These are phyloP conservation scores for Sciurus carolinensis DNA, from an alignment of 2,797 vertebrate genomes.

Conservation along the genomic window DNA sequence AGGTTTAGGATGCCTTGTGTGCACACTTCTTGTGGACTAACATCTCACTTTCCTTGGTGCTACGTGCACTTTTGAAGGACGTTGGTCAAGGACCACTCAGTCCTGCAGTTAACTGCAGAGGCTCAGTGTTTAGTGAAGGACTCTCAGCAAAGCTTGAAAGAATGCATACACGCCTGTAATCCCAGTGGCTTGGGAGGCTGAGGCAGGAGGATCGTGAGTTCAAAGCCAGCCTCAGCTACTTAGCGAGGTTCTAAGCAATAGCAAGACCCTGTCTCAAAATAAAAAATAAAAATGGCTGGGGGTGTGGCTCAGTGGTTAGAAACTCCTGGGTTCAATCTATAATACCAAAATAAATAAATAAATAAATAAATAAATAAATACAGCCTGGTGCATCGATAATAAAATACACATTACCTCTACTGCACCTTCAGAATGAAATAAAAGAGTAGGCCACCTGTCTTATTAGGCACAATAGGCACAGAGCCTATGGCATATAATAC, in stretches of 20 bases:
- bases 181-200: too few relatives aligned
- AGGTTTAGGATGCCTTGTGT: background rate
- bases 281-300: too few relatives aligned
- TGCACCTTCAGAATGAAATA: background rate
- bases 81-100: background rate
- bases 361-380: too few relatives aligned
- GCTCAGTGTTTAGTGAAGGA: background rate
- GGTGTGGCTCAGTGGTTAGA: too few relatives aligned
- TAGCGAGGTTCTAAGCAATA: too few relatives aligned
- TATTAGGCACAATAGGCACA: background rate
- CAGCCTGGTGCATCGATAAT: background rate
- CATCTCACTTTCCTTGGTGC: background rate
- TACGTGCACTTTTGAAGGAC: background rate
- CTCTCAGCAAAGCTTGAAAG: constrained; percentile 4
- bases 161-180: background rate
- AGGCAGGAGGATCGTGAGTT: too few relatives aligned
- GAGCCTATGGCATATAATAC: background rate
- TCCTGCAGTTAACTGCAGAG: background rate
- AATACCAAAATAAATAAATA: too few relatives aligned
- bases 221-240: too few relatives aligned
- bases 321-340: too few relatives aligned
- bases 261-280: too few relatives aligned
- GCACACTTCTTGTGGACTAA: background rate
- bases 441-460: background rate
- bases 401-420: background rate